phyloP scores from a whole-genome alignment of 2,113 vertebrate genomes.

The Xiphorhynchus elegans region DNA sequence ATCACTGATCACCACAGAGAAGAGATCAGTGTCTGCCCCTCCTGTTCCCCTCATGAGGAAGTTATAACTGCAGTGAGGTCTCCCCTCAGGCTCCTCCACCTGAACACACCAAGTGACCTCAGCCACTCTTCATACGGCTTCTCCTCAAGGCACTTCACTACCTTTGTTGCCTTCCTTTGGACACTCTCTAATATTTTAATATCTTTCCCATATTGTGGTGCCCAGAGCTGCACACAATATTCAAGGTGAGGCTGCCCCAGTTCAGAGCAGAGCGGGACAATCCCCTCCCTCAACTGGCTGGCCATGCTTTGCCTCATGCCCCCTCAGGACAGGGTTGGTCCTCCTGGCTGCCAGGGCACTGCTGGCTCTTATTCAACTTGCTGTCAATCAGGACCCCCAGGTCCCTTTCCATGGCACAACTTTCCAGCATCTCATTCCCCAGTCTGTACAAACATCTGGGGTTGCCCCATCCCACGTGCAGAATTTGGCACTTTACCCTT shows the following conservation, averaged over 20 bases:
- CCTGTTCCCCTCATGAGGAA: neutral
- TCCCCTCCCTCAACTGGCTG: neutral
- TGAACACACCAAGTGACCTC: neutral
- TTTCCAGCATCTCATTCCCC: neutral
- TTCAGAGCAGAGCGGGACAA: neutral
- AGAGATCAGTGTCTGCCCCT: neutral
- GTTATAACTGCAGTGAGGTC: neutral
- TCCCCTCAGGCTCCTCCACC: neutral
- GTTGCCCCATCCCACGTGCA: neutral
- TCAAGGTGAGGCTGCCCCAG: neutral
- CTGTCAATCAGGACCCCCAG: neutral
- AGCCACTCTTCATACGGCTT: neutral
- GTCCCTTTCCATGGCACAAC: neutral
- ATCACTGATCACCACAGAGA: neutral
- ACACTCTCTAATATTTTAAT: neutral
- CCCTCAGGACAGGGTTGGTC: neutral
- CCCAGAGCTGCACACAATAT: neutral
- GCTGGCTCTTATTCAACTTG: neutral
- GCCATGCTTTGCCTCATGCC: neutral
- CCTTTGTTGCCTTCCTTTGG: neutral
- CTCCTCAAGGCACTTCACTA: neutral
- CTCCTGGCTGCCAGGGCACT: neutral
- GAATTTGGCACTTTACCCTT: neutral
- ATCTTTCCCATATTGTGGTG: neutral
- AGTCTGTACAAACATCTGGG: neutral